Evolutionary conservation across 1,140 invertebrate genomes (phyloP).

Genomic region (Eulimnadia texana): DNA sequence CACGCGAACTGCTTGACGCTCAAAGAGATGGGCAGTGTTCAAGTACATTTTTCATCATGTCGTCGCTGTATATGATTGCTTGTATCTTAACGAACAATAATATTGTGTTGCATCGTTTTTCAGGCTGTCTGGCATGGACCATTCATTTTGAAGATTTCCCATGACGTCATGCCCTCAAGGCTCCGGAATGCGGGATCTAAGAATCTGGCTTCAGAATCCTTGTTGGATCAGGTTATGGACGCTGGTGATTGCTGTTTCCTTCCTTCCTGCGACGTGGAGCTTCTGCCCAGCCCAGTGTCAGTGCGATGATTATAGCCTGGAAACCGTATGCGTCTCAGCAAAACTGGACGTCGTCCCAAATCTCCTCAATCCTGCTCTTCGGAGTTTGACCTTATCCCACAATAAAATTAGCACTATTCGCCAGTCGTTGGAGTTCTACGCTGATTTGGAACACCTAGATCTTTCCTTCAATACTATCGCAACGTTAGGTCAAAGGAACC

Average conservation of each 20-base stretch:
- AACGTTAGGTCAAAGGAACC: constrained; percentile 59
- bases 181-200: not conserved
- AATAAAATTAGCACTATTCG: constrained; percentile 46
- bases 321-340: constrained; percentile 69
- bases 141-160: not conserved
- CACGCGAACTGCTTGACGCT: not conserved
- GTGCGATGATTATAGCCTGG: constrained; percentile 73
- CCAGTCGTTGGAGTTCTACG: constrained; percentile 24
- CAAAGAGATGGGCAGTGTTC: not conserved
- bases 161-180: not conserved
- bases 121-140: not conserved
- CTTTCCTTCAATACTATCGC: constrained; percentile 30
- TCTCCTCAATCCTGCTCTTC: constrained; percentile 57
- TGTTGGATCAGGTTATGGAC: not conserved
- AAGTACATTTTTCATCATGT: not conserved
- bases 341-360: constrained; percentile 78
- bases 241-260: not conserved
- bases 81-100: not conserved
- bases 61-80: not conserved
- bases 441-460: constrained; percentile 24
- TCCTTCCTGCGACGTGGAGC: not conserved
- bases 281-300: constrained; percentile 60
- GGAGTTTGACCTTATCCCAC: constrained; percentile 58
- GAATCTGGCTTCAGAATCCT: not conserved
- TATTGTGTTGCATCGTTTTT: not conserved